Evolutionary conservation across 1,140 invertebrate genomes (phyloP).

Genomic region (Bombus picipes): DNA sequence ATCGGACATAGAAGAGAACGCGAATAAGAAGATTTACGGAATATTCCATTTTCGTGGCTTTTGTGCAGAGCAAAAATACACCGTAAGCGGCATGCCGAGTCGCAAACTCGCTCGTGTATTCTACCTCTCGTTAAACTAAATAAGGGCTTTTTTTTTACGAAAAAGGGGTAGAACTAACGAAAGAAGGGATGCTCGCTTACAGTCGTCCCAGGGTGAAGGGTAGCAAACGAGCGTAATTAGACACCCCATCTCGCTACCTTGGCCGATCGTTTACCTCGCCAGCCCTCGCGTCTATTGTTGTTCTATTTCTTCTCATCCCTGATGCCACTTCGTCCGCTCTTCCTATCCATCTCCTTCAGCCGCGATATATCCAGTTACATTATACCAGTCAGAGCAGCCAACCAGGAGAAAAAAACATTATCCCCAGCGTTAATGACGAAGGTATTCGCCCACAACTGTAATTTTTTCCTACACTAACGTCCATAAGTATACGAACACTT

Average conservation of each 20-base stretch:
- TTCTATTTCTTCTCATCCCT: slow-evolving; percentile 54
- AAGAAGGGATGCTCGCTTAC: slow-evolving; percentile 38
- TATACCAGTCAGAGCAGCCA: slow-evolving; percentile 46
- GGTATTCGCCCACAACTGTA: slow-evolving; percentile 14
- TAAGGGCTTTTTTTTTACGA: slow-evolving; percentile 49
- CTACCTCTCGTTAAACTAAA: slow-evolving; percentile 64
- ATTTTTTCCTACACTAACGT: background rate
- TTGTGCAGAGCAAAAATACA: background rate
- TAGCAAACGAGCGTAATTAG: slow-evolving; percentile 78
- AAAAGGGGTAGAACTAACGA: slow-evolving; percentile 21
- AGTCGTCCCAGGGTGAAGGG: slow-evolving; percentile 48
- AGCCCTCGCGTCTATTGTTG: slow-evolving; percentile 44
- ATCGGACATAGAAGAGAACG: background rate
- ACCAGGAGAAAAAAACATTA: slow-evolving; percentile 45
- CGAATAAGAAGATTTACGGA: background rate
- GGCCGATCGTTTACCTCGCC: slow-evolving; percentile 53
- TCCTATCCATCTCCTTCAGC: slow-evolving; percentile 56
- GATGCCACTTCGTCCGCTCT: slow-evolving; percentile 25
- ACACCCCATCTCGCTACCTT: slow-evolving; percentile 65
- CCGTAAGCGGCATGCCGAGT: slow-evolving; percentile 2
- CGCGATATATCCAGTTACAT: slow-evolving; percentile 57
- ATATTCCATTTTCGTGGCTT: slow-evolving; percentile 21
- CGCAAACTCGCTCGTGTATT: slow-evolving; percentile 54
- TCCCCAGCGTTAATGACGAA: slow-evolving; percentile 56
- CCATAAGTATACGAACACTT: no score